Evolutionary conservation across 1,140 invertebrate genomes (phyloP), one percentile per base, ranked within the genome.

Genomic region (Aphis gossypii): DNA sequence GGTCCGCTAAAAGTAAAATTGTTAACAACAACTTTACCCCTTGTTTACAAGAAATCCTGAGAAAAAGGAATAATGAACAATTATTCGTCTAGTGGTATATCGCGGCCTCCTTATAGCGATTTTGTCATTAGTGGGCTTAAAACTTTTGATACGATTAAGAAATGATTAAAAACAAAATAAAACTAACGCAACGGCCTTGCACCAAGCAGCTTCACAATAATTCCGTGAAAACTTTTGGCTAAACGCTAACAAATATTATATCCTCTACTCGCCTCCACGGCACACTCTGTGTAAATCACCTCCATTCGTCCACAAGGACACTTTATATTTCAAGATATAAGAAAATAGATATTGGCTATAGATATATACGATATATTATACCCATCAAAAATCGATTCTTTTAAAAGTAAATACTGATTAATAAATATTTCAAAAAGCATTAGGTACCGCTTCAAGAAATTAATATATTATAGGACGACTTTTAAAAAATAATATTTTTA

Each of bases 81-180:
- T 48, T 51, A 21, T 88, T 35, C 20, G 46, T 20, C 21, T 14
- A 88, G 86, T 35, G 6, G n/a, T 88, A 35, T 51, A 88, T 35
- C n/a, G n/a, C 21, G n/a, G 35, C 9, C 60, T 88, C 35, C 84
- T 46, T 44, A 51, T 51, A 86, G 86, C 46, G 86, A 87, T 88
- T 88, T 88, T 30, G 86, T 88, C 30, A 87, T 87, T 87, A 87
- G 25, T 87, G 41, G n/a, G 44, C 84, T 44, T 87, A 87, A 87
- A 87, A 48, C 44, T 87, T 48, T 87, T 48, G 46, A 48, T 48
- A 18, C 46, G 44, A 48, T 87, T 48, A 87, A 30, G 14, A 48
- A 87, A 87, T 87, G 25, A 87, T 87, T 87, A 87, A 87, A 87
- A 83, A 83, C 38, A 41, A 87, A 87, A 46, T 83, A 44, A 87